Conservation (phyloP, 2,888 invertebrate species). For the Galerucella calmariensis region DNA sequence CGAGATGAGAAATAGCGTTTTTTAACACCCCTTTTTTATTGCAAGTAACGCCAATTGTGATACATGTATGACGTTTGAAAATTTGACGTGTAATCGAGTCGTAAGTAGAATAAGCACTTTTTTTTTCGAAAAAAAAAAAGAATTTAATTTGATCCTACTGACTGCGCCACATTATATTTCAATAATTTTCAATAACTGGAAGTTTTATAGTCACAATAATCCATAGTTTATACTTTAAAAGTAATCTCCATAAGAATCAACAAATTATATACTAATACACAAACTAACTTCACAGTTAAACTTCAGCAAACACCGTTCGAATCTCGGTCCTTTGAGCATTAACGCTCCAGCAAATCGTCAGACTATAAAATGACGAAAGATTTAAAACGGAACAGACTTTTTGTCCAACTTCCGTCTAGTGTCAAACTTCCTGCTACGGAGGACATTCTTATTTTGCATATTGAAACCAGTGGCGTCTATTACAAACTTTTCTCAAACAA, state of each 20-base stretch:
- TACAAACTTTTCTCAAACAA: not conserved
- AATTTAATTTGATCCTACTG: not conserved
- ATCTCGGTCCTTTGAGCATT: slow-evolving; percentile 35
- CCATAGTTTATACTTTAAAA: not conserved
- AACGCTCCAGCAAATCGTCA: slow-evolving; percentile 49
- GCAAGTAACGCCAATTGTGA: slow-evolving; percentile 38
- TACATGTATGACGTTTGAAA: slow-evolving; percentile 20
- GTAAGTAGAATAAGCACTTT: not conserved
- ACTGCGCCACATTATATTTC: not conserved
- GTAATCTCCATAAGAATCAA: slow-evolving; percentile 1
- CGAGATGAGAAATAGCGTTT: slow-evolving; percentile 65
- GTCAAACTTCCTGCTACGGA: slow-evolving; percentile 42
- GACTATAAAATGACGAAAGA: slow-evolving; percentile 58
- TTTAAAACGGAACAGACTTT: slow-evolving; percentile 61
- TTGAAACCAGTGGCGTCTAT: slow-evolving; percentile 26
- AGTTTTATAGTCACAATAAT: not conserved
- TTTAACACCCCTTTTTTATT: slow-evolving; percentile 59
- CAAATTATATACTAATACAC: not conserved
- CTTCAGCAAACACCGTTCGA: not conserved
- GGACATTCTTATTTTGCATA: slow-evolving; percentile 59
- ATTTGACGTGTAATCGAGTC: slow-evolving; percentile 1
- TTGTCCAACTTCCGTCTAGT: slow-evolving; percentile 55
- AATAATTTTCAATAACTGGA: not conserved
- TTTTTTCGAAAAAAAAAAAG: not conserved
- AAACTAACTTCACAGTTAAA: not conserved